These are phyloP conservation scores for Notiomystis cincta DNA, from an alignment of 2,113 vertebrate genomes.

Conservation along the genomic window DNA sequence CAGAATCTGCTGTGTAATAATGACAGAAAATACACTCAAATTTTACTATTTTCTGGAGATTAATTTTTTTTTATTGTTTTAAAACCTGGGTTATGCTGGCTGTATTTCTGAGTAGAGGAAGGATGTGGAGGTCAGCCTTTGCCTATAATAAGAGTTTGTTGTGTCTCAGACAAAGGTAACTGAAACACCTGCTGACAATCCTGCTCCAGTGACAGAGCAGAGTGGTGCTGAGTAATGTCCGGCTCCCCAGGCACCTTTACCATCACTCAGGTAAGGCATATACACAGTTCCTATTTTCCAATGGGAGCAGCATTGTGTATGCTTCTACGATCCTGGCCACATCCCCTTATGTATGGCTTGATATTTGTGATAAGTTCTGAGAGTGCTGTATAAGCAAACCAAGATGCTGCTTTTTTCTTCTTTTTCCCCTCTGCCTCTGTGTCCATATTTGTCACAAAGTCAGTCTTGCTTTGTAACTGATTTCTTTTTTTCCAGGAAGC, in stretches of 20 bases:
- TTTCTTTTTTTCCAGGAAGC: background rate
- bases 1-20: background rate
- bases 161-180: constrained; percentile 64
- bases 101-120: background rate
- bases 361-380: background rate
- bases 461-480: background rate
- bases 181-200: constrained; percentile 72
- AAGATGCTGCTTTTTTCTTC: background rate
- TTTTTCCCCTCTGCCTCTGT: background rate
- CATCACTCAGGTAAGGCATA: constrained; percentile 61
- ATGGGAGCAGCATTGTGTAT: accelerated
- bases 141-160: background rate
- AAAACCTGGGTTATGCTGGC: background rate
- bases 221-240: constrained; percentile 70
- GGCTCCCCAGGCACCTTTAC: constrained; percentile 62
- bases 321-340: background rate
- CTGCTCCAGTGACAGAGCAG: constrained; percentile 69
- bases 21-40: background rate
- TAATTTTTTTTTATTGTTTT: background rate
- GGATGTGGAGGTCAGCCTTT: background rate
- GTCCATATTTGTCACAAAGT: background rate
- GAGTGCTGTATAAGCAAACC: background rate
- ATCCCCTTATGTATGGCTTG: background rate
- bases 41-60: background rate
- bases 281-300: background rate